Conservation (phyloP, 1,140 invertebrate species). For the Holotrichia oblita region DNA sequence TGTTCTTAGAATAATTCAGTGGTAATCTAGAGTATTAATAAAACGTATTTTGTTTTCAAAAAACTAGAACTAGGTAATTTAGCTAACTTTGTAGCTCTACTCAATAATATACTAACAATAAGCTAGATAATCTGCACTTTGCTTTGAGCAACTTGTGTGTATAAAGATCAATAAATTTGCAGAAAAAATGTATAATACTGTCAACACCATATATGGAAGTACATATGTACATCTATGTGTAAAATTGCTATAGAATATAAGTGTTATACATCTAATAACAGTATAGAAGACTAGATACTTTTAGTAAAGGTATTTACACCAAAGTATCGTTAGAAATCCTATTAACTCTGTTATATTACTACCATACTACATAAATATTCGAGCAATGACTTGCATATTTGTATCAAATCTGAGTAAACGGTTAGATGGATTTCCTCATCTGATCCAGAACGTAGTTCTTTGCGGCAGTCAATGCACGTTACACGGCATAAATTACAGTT, state of each 20-base stretch:
- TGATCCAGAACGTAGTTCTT: slow-evolving; percentile 31
- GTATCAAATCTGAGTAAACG: slow-evolving; percentile 36
- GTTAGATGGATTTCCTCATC: slow-evolving; percentile 40
- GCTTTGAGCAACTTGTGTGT: too few relatives aligned
- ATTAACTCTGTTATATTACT: background rate
- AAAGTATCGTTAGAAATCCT: background rate
- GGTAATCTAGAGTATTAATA: too few relatives aligned
- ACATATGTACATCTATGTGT: background rate
- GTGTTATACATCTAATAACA: too few relatives aligned
- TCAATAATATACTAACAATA: too few relatives aligned
- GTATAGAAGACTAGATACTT: background rate
- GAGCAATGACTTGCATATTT: slow-evolving; percentile 35
- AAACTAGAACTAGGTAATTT: too few relatives aligned
- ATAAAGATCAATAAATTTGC: background rate
- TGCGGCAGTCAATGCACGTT: slow-evolving; percentile 4
- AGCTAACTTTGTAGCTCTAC: too few relatives aligned
- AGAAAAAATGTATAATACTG: background rate
- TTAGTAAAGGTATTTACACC: background rate
- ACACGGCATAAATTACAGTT: slow-evolving; percentile 36
- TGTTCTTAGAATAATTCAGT: too few relatives aligned
- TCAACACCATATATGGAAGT: background rate
- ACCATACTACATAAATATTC: background rate
- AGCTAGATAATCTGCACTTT: too few relatives aligned
- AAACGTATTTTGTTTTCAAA: too few relatives aligned
- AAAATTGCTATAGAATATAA: too few relatives aligned